Evolutionary conservation across 2,113 vertebrate species (phyloP).

Genomic region (Fulica atra): DNA sequence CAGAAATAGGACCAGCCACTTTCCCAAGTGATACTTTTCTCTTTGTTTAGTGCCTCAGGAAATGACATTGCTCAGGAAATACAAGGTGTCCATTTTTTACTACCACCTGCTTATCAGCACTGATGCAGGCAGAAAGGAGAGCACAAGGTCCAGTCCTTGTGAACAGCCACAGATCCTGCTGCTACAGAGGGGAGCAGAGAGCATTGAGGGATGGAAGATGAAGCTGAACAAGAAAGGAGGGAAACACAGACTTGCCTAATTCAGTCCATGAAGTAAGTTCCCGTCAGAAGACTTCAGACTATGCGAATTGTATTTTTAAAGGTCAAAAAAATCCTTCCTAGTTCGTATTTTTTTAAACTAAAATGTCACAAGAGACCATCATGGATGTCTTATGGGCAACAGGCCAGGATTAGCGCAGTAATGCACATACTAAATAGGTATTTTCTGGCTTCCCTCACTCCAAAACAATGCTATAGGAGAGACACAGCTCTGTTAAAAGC

Average conservation of each 20-base stretch:
- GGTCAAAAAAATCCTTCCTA: background rate
- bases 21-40: accelerated
- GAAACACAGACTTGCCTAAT: background rate
- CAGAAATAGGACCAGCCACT: background rate
- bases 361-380: background rate
- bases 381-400: background rate
- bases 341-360: background rate
- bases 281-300: background rate
- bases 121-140: background rate
- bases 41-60: background rate
- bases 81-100: background rate
- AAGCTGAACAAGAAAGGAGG: background rate
- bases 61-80: background rate
- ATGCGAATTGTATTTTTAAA: background rate
- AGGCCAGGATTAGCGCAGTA: background rate
- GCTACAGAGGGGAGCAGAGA: background rate
- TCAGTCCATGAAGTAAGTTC: background rate
- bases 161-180: background rate
- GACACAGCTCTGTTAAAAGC: background rate
- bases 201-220: background rate
- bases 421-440: background rate
- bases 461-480: background rate
- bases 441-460: background rate
- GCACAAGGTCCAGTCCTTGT: background rate
- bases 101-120: background rate